phyloP scores from a whole-genome alignment of 2,888 invertebrate species.

The Microchrysa polita region DNA sequence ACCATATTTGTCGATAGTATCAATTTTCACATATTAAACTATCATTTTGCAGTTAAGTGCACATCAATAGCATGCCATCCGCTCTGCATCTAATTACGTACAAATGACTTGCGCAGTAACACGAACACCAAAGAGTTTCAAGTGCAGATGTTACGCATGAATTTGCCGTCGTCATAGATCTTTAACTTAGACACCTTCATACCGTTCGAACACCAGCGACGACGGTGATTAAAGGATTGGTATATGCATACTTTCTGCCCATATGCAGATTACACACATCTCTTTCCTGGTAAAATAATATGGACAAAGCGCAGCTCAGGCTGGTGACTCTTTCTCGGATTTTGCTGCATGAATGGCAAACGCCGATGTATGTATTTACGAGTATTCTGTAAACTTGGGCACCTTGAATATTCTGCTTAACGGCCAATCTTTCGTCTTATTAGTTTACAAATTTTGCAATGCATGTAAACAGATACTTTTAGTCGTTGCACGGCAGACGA shows the following conservation, averaged over 20 bases:
- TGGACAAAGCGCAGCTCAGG: not conserved
- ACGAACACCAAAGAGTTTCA: not conserved
- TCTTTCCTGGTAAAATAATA: too few relatives aligned
- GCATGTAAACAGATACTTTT: conserved; percentile 36
- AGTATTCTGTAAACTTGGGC: not conserved
- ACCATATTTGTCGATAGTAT: not conserved
- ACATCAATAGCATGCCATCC: not conserved
- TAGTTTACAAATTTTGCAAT: conserved; percentile 34
- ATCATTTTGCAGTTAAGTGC: conserved; percentile 21
- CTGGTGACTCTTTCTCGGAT: not conserved
- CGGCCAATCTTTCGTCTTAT: conserved; percentile 30
- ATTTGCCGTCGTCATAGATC: not conserved
- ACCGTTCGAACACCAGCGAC: not conserved
- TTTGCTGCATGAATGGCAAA: not conserved
- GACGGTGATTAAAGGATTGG: not conserved
- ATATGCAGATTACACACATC: conserved; percentile 19
- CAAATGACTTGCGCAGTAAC: not conserved
- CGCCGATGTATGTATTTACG: conserved; percentile 14
- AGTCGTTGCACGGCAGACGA: not conserved
- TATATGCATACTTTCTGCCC: too few relatives aligned
- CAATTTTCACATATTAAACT: conserved; percentile 19
- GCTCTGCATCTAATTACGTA: conserved; percentile 20
- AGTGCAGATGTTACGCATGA: conserved; percentile 17
- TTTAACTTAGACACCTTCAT: not conserved
- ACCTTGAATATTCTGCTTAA: conserved; percentile 5